Base-by-base conservation (phyloP, 2,113 vertebrate genomes). In the Microtus richardsoni region DNA sequence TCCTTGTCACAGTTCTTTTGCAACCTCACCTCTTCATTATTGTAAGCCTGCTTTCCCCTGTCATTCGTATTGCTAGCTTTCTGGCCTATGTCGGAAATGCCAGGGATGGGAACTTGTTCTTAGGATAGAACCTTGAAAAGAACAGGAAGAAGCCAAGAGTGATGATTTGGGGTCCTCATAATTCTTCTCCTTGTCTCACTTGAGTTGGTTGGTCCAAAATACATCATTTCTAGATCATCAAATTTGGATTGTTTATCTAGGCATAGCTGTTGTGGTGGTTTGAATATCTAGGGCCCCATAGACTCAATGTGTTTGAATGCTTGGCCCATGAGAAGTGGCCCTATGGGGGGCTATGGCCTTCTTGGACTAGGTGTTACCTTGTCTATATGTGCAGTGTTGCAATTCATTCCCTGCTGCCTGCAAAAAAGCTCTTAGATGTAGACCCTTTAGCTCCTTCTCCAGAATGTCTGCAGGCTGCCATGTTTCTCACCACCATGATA, bases 1-100 rank as follows among this genome's bases (percentile, higher is more conserved):
- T 99, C 98, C 98, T 99, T 84, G 88, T 74, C 33, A 39, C 52
- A 10, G 52, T 86, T 87, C 54, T 86, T 84, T 92, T 89, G 85
- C 0, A 13, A 7, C 19, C 39, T 92, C 49, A 44, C n/a, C 14
- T 79, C n/a, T 22, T 73, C n/a, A 21, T 44, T 71, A 41, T 89
- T 86, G 24, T 71, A 70, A 77, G 36, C 19, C 49, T 64, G 2
- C 12, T 33, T 49, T 92, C 89, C 66, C 33, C 21, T 90, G 0
- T 68, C 75, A 78, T 44, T 91, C 5, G 0, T 58, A n/a, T 78
- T 78, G 52, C 16, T 62, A 39, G 28, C 47, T 58, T 3, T 91
- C 70, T 54, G 26, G 80, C 39, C 24, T 95, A 87, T n/a, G 73
- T 36, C 66, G 16, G 80, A 85, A 88, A 60, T 89, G 16, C 5